Evolutionary conservation across 92 coral and sea anemone genomes (phyloP), one percentile per base, ranked within the genome.

Genomic region (Umimayanthus chanpuru): DNA sequence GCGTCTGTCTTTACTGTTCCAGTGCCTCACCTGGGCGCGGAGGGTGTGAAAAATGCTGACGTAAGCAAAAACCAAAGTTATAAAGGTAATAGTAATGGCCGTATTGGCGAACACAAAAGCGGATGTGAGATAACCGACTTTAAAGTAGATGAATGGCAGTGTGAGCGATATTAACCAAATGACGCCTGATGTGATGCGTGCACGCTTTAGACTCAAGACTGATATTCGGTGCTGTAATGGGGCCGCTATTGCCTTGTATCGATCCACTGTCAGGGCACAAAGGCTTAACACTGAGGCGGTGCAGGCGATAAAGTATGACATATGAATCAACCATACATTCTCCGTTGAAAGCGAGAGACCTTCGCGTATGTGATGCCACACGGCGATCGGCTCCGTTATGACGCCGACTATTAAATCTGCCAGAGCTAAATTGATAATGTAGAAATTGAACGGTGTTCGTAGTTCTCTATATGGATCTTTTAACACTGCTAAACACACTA

Each of bases 21-120:
- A 41, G 32, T 30, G 55, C 7, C 43, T 61, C 39, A 91, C 89
- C 80, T 91, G 91, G 20, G 90, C 92, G 14, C 91, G 89, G 36
- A 94, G 70, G 3, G 83, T 90, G 7, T 88, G 92, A 65, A 92
- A 79, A 77, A 92, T 82, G 11, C 94, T 82, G 25, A 73, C 89
- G 75, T 96, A 96, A 1, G 95, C 89, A 81, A 94, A 90, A 23
- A 90, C 61, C 39, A 93, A 77, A 74, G 94, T 90, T 28, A 86
- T 10, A 12, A 90, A 66, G 26, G 96, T 93, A 49, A 91, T 71
- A 29, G 79, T 86, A 8, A 96, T 89, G 56, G 97, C 92, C 38
- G 98, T 94, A 88, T 96, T 96, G 25, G 97, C 96, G 80, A 96
- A 96, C 32, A 96, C 92, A 78, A 96, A 93, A 26, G 96, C 82